Evolutionary conservation across 1,140 invertebrate genomes (phyloP).

Genomic region (Orius laevigatus): DNA sequence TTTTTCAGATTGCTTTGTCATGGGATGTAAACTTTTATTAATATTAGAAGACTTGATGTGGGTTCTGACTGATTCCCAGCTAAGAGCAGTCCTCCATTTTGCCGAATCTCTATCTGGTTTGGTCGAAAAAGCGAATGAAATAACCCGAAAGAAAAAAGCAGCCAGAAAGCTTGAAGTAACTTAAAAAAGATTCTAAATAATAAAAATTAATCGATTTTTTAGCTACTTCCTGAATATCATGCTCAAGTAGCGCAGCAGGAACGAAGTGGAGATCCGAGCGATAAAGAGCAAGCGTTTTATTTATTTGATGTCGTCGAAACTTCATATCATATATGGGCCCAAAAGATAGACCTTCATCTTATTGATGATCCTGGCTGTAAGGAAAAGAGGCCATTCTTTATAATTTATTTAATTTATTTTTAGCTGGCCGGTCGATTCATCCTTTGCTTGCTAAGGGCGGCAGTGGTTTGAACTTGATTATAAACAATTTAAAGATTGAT

Average conservation of each 20-base stretch:
- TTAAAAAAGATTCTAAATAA: constrained; percentile 11
- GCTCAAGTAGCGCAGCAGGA: constrained; percentile 53
- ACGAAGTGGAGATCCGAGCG: constrained; percentile 28
- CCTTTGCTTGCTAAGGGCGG: constrained; percentile 75
- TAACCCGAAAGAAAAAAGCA: constrained; percentile 73
- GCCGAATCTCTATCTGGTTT: constrained; percentile 75
- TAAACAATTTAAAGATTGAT: constrained; percentile 48
- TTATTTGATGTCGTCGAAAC: constrained; percentile 91
- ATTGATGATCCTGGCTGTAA: constrained; percentile 87
- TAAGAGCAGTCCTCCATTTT: constrained; percentile 88
- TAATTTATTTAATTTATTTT: neutral
- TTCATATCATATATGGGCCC: constrained; percentile 90
- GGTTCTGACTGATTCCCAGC: constrained; percentile 92
- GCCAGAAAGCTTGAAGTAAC: constrained; percentile 70
- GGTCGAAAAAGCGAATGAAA: constrained; percentile 65
- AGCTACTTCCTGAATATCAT: constrained; percentile 65
- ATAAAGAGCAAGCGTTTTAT: constrained; percentile 55
- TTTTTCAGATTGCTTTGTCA: constrained; percentile 70
- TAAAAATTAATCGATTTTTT: constrained; percentile 16
- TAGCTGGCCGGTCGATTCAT: constrained; percentile 64
- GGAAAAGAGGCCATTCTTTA: constrained; percentile 20
- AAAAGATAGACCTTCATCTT: constrained; percentile 88
- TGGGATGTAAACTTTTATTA: constrained; percentile 80
- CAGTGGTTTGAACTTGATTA: constrained; percentile 37
- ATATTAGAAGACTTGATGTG: constrained; percentile 94